Conservation (phyloP, 2,113 vertebrate species). For the Ptyas mucosa region DNA sequence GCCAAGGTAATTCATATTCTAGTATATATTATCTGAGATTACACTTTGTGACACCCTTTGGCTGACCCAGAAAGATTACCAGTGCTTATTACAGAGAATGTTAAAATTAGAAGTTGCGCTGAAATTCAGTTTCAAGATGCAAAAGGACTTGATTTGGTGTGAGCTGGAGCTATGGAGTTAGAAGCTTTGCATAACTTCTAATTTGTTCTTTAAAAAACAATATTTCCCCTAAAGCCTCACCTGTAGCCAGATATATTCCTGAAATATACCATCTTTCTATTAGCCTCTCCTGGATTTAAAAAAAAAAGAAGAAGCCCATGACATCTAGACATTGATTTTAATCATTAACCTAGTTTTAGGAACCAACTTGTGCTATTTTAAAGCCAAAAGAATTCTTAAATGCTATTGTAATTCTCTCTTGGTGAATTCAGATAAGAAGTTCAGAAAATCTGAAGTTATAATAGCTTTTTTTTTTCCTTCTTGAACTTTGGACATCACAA, state of each 20-base stretch:
- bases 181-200: background rate
- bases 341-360: slow-evolving; percentile 52
- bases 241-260: slow-evolving; percentile 2
- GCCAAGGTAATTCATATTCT: background rate
- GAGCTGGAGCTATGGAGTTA: background rate
- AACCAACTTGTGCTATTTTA: slow-evolving; percentile 46
- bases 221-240: background rate
- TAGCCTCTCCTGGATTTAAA: background rate
- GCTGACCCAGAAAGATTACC: background rate
- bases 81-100: background rate
- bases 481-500: slow-evolving; percentile 24
- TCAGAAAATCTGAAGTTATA: slow-evolving; percentile 5
- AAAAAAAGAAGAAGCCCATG: slow-evolving; percentile 33
- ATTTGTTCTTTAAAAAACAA: background rate
- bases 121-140: background rate
- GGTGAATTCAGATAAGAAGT: background rate
- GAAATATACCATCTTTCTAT: slow-evolving; percentile 4
- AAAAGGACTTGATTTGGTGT: background rate
- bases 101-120: background rate
- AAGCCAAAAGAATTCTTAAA: slow-evolving; percentile 56
- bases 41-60: background rate
- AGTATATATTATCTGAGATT: background rate
- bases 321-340: slow-evolving; percentile 54
- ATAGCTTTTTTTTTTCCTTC: slow-evolving; percentile 35
- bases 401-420: slow-evolving; percentile 40